These are phyloP conservation scores for Urocolius indicus DNA, from an alignment of 2,113 vertebrate species.

Conservation along the genomic window DNA sequence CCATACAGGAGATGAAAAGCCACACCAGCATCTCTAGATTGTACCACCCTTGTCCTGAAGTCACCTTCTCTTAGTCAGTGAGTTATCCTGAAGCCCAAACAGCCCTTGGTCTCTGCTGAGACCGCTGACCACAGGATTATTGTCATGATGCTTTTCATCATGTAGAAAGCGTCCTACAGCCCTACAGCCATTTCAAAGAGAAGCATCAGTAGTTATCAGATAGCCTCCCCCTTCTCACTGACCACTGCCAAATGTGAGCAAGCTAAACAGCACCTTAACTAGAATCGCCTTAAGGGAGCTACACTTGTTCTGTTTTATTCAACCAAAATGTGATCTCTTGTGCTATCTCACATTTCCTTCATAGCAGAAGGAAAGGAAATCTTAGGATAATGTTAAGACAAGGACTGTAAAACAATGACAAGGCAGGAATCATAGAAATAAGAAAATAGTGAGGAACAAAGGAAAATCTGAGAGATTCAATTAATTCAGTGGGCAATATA, in stretches of 20 bases:
- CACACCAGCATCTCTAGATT: not conserved
- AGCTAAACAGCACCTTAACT: not conserved
- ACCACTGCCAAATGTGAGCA: not conserved
- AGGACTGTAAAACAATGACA: not conserved
- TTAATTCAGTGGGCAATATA: not conserved
- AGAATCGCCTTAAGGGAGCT: not conserved
- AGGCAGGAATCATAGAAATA: not conserved
- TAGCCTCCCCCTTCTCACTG: not conserved
- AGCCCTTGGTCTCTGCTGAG: not conserved
- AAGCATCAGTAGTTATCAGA: not conserved
- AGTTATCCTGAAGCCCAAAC: not conserved
- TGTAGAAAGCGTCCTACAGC: not conserved
- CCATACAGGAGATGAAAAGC: not conserved
- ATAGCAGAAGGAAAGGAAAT: not conserved
- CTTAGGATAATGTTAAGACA: not conserved
- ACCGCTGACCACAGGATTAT: not conserved
- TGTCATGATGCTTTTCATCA: not conserved
- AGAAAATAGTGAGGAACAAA: not conserved
- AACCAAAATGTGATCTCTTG: not conserved
- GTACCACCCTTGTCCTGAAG: not conserved
- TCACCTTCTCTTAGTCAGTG: not conserved
- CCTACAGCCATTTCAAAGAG: not conserved
- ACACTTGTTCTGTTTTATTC: not conserved
- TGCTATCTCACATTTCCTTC: not conserved
- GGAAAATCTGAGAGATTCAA: not conserved